These are phyloP conservation scores for Tetragnatha versicolor DNA, from an alignment of 1,140 invertebrate species.

Conservation along the genomic window DNA sequence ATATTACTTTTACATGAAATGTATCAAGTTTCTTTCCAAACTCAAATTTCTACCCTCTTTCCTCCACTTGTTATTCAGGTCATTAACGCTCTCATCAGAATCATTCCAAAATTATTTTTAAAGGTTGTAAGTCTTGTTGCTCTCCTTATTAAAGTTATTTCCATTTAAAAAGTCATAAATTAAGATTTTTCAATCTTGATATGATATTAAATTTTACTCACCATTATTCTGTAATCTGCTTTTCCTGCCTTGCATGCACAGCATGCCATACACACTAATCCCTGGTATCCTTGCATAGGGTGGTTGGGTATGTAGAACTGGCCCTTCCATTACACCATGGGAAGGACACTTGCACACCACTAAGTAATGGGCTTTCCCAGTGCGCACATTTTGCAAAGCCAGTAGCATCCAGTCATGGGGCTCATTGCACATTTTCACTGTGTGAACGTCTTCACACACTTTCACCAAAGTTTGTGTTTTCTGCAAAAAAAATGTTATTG, in stretches of 20 bases:
- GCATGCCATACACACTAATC: conserved; percentile 77
- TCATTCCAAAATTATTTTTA: too few species aligned
- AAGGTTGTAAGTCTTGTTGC: too few species aligned
- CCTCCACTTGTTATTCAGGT: too few species aligned
- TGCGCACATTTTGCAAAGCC: conserved; percentile 88
- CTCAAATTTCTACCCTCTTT: too few species aligned
- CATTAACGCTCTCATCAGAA: too few species aligned
- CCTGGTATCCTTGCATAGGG: conserved; percentile 87
- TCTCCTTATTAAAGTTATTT: too few species aligned
- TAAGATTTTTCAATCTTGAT: too few species aligned
- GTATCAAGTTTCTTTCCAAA: too few species aligned
- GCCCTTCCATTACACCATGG: conserved; percentile 83
- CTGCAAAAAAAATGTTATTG: conserved; percentile 59
- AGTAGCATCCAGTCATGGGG: conserved; percentile 90
- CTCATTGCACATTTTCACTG: conserved; percentile 85
- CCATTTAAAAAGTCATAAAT: too few species aligned
- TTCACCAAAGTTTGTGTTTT: conserved; percentile 81
- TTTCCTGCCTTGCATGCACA: conserved; percentile 70
- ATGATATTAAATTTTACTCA: too few species aligned
- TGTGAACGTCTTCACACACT: conserved; percentile 87
- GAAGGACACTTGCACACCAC: conserved; percentile 91
- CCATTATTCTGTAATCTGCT: conserved; percentile 47
- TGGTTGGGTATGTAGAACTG: conserved; percentile 91
- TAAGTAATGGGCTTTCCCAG: conserved; percentile 92
- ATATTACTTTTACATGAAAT: too few species aligned